phyloP scores from a whole-genome alignment of 1,140 invertebrate genomes.

The Nymphalis io region DNA sequence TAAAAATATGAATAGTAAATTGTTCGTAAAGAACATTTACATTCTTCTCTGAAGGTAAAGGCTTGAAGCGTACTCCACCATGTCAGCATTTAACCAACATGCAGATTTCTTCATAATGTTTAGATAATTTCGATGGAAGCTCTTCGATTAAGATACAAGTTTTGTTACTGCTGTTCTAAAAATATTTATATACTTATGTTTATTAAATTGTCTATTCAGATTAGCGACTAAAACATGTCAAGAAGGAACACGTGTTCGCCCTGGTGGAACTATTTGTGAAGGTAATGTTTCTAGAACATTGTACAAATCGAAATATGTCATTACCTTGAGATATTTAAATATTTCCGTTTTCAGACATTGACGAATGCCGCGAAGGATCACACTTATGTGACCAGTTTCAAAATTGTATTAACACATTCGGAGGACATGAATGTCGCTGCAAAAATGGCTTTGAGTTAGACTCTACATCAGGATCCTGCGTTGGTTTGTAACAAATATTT shows the following conservation, averaged over 20 bases:
- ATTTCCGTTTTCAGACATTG: conserved; percentile 82
- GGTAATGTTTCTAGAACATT: conserved; percentile 45
- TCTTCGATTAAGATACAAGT: too few species aligned
- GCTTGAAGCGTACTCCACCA: too few species aligned
- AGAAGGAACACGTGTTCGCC: conserved; percentile 67
- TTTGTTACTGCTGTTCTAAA: too few species aligned
- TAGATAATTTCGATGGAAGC: too few species aligned
- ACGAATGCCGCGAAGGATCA: conserved; percentile 86
- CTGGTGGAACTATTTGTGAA: conserved; percentile 67
- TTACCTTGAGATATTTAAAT: too few species aligned
- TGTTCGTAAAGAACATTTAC: too few species aligned
- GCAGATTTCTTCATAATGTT: too few species aligned
- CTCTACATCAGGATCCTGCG: conserved; percentile 85
- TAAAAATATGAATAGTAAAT: too few species aligned
- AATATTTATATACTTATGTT: too few species aligned
- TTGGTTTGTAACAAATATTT: conserved; percentile 76
- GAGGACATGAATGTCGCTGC: conserved; percentile 90
- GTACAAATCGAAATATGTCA: neutral
- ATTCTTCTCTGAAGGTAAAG: too few species aligned
- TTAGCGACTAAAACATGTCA: conserved; percentile 41
- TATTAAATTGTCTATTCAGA: neutral
- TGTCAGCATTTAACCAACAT: too few species aligned
- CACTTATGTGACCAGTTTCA: conserved; percentile 85
- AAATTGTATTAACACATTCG: conserved; percentile 88
- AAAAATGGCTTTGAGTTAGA: conserved; percentile 87